Evolutionary conservation across 2,113 vertebrate species (phyloP), one percentile per base, ranked within the genome.

Genomic region (Anarrhichthys ocellatus): DNA sequence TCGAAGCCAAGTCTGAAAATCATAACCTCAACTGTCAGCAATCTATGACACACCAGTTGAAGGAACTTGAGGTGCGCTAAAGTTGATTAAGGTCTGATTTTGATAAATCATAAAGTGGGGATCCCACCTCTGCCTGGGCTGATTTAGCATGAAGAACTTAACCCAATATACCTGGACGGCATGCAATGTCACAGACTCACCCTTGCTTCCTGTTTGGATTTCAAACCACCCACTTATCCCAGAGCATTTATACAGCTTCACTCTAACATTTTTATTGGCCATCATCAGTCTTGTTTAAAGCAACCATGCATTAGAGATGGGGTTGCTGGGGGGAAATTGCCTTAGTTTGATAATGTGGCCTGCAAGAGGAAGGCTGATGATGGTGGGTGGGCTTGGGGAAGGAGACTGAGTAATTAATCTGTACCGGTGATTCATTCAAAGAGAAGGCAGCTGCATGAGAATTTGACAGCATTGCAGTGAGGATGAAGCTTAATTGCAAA

Each of bases 361-460:
- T 89, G 86, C 88, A 90, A 87, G 84, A 87, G 67, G 75, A 78
- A 91, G 83, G 87, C 90, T 91, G 92, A 70, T 24, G 13, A 87
- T 87, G 70, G 85, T 88, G 89, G 93, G 1, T 36, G 87, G 88
- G 90, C 74, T 87, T 18, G 72, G 84, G 91, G 66, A 89, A 75
- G 89, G 81, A 89, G 90, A 78, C 91, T 89, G 90, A 78, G 90
- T 95, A 94, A 93, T 96, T 95, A 95, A 94, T 95, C 85, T 90
- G 86, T 91, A 91, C 90, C 87, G 89, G 90, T 91, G 88, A 93
- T 94, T 95, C 84, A 94, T 95, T 95, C 91, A 90, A 91, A 92
- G 86, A 90, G 85, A 91, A 93, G 73, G 83, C 85, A 72, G 86
- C 29, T 78, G 87, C 76, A 84, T 84, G 84, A 77, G 72, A 85